A percentile compares a stretch with the other conserved stretches of the same genome.
Evolutionary conservation across 2,797 vertebrate genomes (phyloP).

Genomic region (Sylvia borin): DNA sequence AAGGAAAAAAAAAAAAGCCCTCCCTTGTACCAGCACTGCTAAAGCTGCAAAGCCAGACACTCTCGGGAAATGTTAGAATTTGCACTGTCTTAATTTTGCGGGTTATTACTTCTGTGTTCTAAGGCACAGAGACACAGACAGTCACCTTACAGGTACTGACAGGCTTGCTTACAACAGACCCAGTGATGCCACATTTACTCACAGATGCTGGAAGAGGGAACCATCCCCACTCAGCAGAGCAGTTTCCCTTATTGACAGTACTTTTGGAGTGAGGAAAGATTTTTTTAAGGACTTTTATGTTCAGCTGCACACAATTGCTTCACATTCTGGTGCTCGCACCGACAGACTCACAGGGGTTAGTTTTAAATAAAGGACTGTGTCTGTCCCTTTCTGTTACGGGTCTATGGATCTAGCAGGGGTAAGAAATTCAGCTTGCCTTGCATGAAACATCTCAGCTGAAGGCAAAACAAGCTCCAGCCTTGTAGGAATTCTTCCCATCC

Average conservation of each 20-base stretch:
- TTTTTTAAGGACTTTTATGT: background rate
- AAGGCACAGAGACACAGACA: background rate
- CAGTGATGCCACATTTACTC: background rate
- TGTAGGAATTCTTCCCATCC: background rate
- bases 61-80: conserved; percentile 16
- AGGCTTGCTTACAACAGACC: background rate
- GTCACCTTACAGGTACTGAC: background rate
- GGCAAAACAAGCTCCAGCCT: background rate
- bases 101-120: conserved; percentile 7
- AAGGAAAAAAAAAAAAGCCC: background rate
- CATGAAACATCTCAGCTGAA: background rate
- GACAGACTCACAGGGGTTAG: background rate
- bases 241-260: background rate
- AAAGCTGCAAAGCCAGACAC: conserved; percentile 2
- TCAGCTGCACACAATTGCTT: background rate
- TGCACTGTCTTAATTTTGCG: conserved; percentile 12
- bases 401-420: background rate
- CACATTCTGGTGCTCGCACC: background rate
- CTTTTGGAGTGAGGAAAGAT: background rate
- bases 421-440: background rate
- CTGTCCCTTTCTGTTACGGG: background rate
- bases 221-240: background rate
- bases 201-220: background rate
- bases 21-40: background rate
- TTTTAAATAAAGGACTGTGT: background rate